These are phyloP conservation scores for Ammodytes marinus DNA, from an alignment of 2,113 vertebrate species.

Conservation along the genomic window DNA sequence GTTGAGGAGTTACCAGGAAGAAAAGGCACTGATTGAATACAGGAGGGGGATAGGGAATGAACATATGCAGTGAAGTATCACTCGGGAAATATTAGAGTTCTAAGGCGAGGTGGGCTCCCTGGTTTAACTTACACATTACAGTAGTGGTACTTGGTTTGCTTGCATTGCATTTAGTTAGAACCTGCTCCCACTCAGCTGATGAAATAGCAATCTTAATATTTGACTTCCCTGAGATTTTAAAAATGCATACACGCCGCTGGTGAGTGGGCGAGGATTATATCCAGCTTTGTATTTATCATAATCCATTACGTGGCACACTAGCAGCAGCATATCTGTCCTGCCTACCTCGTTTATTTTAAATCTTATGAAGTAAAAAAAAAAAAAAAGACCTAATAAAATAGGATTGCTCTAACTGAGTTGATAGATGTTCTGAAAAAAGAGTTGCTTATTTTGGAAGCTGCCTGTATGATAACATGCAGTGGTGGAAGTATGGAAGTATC, in stretches of 20 bases:
- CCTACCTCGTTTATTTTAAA: slow-evolving; percentile 7
- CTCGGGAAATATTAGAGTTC: slow-evolving; percentile 33
- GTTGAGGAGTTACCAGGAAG: slow-evolving; percentile 10
- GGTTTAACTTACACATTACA: slow-evolving; percentile 33
- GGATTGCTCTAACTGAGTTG: not conserved
- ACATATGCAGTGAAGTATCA: slow-evolving; percentile 1
- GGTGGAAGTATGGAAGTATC: too few species aligned
- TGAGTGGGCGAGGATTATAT: slow-evolving; percentile 60
- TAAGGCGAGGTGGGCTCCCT: slow-evolving; percentile 26
- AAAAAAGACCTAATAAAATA: not conserved
- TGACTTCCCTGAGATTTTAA: slow-evolving; percentile 59
- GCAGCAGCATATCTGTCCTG: slow-evolving; percentile 15
- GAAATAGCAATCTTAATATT: slow-evolving; percentile 51
- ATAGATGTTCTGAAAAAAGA: not conserved
- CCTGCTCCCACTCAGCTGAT: slow-evolving; percentile 30
- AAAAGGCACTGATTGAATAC: slow-evolving; percentile 28
- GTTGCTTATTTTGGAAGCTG: not conserved
- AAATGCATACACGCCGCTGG: slow-evolving; percentile 30
- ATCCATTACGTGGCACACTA: slow-evolving; percentile 55
- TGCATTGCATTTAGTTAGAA: slow-evolving; percentile 23
- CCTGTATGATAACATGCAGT: too few species aligned
- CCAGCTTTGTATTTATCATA: slow-evolving; percentile 50
- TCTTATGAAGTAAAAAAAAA: slow-evolving; percentile 10
- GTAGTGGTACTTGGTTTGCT: slow-evolving; percentile 45
- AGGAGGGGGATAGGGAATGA: slow-evolving; percentile 15